Percentiles rank a stretch among this genome's conserved stretches.
phyloP scores from a whole-genome alignment of 2,888 invertebrate species.

The Charanyca ferruginea region DNA sequence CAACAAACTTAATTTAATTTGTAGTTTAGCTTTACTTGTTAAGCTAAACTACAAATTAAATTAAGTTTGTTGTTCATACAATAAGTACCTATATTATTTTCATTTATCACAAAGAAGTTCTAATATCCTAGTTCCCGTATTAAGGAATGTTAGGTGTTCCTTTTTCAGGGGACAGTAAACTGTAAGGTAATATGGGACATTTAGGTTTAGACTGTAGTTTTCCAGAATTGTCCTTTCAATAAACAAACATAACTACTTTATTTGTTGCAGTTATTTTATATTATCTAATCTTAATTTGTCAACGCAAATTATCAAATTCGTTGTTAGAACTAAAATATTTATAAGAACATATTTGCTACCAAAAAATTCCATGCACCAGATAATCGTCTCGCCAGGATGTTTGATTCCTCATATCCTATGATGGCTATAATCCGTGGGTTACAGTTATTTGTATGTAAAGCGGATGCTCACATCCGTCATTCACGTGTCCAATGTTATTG shows the following conservation, averaged over 20 bases:
- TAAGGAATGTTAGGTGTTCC: background rate
- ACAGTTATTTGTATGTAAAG: conserved; percentile 72
- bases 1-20: too few relatives aligned
- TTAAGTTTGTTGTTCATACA: too few relatives aligned
- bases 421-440: conserved; percentile 62
- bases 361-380: conserved; percentile 34
- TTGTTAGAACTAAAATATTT: background rate
- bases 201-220: too few relatives aligned
- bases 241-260: background rate
- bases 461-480: conserved; percentile 85
- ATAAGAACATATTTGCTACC: background rate
- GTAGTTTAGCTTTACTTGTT: too few relatives aligned
- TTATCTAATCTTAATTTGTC: background rate
- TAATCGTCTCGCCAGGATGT: conserved; percentile 47
- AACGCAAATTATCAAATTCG: background rate
- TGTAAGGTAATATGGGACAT: too few relatives aligned
- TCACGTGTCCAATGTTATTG: conserved; percentile 75
- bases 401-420: conserved; percentile 60
- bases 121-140: too few relatives aligned
- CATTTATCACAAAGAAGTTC: too few relatives aligned
- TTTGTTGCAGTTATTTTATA: background rate
- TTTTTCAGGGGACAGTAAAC: too few relatives aligned
- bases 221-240: too few relatives aligned
- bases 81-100: too few relatives aligned
- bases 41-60: too few relatives aligned